These are phyloP conservation scores for Ooceraea biroi DNA, from an alignment of 1,140 invertebrate species.

Conservation along the genomic window DNA sequence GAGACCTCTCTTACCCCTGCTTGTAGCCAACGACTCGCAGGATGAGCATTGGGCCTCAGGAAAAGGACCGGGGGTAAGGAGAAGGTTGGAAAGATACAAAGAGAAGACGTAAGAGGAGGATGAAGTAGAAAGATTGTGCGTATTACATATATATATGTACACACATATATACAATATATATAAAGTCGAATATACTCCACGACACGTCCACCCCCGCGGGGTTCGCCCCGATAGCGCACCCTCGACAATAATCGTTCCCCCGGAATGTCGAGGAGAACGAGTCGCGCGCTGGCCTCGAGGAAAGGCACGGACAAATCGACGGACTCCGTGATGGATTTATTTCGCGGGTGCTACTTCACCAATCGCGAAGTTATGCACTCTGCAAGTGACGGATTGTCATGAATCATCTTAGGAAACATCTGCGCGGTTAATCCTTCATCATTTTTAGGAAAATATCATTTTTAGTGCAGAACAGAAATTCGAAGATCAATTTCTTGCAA, in stretches of 20 bases:
- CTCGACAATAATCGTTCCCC: constrained; percentile 64
- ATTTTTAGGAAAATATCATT: no score
- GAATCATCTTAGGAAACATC: background rate
- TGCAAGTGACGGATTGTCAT: background rate
- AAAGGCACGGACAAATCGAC: constrained; percentile 31
- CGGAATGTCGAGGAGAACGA: constrained; percentile 57
- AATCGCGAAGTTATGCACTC: background rate
- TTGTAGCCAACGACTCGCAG: constrained; percentile 68
- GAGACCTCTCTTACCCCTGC: constrained; percentile 76
- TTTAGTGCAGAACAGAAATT: no score
- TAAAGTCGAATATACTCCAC: constrained; percentile 17
- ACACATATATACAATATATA: constrained; percentile 41
- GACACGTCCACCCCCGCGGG: background rate
- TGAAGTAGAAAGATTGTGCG: constrained; percentile 62
- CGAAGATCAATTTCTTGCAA: no score
- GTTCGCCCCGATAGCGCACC: constrained; percentile 31
- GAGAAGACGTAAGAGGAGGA: constrained; percentile 38
- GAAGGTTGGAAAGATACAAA: constrained; percentile 47
- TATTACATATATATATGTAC: constrained; percentile 48
- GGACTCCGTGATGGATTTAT: constrained; percentile 1
- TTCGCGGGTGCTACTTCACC: background rate
- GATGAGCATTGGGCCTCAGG: constrained; percentile 68
- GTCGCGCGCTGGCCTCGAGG: constrained; percentile 1
- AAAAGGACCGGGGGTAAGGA: constrained; percentile 28
- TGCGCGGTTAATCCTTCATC: background rate